Conservation (phyloP, 23 tunicate genomes). For the Ascidia mentula region DNA sequence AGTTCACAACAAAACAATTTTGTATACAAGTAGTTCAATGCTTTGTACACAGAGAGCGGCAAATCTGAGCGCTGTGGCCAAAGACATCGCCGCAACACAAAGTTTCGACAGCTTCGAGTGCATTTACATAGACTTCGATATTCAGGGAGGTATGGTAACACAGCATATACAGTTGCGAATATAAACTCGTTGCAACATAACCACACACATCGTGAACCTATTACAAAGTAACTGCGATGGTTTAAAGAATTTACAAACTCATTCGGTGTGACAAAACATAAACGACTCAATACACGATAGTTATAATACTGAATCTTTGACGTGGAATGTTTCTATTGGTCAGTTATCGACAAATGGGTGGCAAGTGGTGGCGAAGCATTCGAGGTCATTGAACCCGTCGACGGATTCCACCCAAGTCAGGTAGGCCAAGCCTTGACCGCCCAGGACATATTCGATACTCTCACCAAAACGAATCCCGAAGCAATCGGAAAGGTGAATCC, state of each 20-base stretch:
- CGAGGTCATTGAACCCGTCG: conserved; percentile 96
- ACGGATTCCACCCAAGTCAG: conserved; percentile 97
- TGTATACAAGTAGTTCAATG: too few relatives aligned
- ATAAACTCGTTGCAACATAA: too few relatives aligned
- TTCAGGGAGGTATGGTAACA: conserved; percentile 46
- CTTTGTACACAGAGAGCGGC: conserved; percentile 52
- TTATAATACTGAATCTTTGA: too few relatives aligned
- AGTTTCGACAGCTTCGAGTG: conserved; percentile 47
- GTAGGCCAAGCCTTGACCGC: conserved; percentile 73
- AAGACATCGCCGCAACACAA: conserved; percentile 42
- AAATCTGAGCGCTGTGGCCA: conserved; percentile 59
- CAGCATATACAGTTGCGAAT: too few relatives aligned
- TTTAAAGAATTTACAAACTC: too few relatives aligned
- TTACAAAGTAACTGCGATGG: too few relatives aligned
- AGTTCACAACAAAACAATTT: too few relatives aligned
- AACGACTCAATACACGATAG: too few relatives aligned
- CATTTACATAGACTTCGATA: conserved; percentile 57
- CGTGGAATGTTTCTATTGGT: not conserved
- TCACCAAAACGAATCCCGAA: conserved; percentile 41
- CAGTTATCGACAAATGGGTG: conserved; percentile 62
- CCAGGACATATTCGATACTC: conserved; percentile 43
- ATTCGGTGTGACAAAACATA: too few relatives aligned
- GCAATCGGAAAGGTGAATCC: conserved; percentile 70
- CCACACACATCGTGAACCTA: too few relatives aligned
- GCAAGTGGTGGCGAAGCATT: conserved; percentile 76